Conservation (phyloP, 2,113 vertebrate species). For the Leptobrachium ailaonicum region DNA sequence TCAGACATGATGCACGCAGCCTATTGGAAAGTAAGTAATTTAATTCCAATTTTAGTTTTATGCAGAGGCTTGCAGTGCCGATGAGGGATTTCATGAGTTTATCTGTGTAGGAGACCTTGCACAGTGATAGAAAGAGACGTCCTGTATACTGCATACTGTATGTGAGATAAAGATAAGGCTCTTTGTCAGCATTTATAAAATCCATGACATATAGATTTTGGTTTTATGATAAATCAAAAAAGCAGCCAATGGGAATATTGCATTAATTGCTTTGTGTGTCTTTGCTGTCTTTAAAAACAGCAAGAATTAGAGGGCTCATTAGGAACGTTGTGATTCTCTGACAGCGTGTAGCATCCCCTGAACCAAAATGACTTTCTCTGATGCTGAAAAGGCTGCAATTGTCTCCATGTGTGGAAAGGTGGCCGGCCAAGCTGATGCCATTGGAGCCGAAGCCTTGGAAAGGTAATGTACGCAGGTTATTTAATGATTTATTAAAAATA, state of each 20-base stretch:
- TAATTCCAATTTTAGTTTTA: too few species aligned
- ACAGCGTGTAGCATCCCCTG: too few species aligned
- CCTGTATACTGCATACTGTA: not conserved
- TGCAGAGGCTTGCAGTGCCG: too few species aligned
- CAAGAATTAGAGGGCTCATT: not conserved
- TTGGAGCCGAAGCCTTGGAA: slow-evolving; percentile 65
- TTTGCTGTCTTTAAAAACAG: not conserved
- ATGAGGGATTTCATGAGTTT: too few species aligned
- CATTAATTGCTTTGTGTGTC: not conserved
- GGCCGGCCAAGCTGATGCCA: slow-evolving; percentile 18
- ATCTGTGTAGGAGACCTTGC: too few species aligned
- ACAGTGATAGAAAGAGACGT: too few species aligned
- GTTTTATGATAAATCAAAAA: not conserved
- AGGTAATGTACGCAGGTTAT: slow-evolving; percentile 63
- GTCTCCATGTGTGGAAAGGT: slow-evolving; percentile 67
- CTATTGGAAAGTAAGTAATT: too few species aligned
- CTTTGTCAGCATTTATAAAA: slow-evolving; percentile 5
- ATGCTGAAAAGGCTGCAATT: slow-evolving; percentile 64
- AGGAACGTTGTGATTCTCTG: not conserved
- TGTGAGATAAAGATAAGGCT: slow-evolving; percentile 1
- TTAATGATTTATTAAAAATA: too few species aligned
- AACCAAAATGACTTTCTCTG: slow-evolving; percentile 68
- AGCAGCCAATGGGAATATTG: not conserved
- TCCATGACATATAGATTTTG: not conserved
- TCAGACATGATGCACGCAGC: too few species aligned